Base-by-base conservation (phyloP, 2,113 vertebrate genomes). In the Atlantisia rogersi region DNA sequence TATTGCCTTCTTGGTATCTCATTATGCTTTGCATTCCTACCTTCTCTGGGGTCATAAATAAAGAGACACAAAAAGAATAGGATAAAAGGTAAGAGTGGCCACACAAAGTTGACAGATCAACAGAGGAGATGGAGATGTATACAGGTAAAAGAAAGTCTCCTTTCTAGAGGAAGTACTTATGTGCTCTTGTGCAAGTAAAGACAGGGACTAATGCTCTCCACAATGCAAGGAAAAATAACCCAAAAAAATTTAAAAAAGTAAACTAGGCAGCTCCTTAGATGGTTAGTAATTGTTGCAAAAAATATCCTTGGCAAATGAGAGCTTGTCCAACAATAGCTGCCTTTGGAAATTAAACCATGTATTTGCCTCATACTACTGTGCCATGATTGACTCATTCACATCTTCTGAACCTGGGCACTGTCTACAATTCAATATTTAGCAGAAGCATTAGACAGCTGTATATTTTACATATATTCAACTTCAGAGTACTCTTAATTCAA, bases 111-210 rank as follows among this genome's bases (percentile, higher is more conserved):
- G 42, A 56, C 9, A 85, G 13, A 59, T 37, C 21, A 91, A 48
- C 31, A 84, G 10, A 81, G 16, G 35, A 92, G 42, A 60, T 2
- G 14, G 35, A 79, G 39, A 28, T 12, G 6, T 20, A 26, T 64
- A 55, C 32, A 26, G 7, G 11, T 40, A 46, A 82, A 75, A 78
- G n/a, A 91, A 59, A 71, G 65, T 46, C 44, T 65, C 76, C 25
- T 74, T 84, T 32, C 48, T 60, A 78, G 42, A 35, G 6, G 15
- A 71, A 87, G 37, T 58, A 58, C 25, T n/a, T 70, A 39, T 20
- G 48, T 12, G 62, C 32, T 59, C 13, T 67, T 0, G 0, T 53
- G 42, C 14, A 52, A 31, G 29, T 39, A 56, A 3, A 60, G 12
- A 17, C 0, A 82, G 48, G 29, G 70, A 86, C 39, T 46, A 86